phyloP scores from a whole-genome alignment of 2,888 invertebrate species.

The Folsomia manolachei region DNA sequence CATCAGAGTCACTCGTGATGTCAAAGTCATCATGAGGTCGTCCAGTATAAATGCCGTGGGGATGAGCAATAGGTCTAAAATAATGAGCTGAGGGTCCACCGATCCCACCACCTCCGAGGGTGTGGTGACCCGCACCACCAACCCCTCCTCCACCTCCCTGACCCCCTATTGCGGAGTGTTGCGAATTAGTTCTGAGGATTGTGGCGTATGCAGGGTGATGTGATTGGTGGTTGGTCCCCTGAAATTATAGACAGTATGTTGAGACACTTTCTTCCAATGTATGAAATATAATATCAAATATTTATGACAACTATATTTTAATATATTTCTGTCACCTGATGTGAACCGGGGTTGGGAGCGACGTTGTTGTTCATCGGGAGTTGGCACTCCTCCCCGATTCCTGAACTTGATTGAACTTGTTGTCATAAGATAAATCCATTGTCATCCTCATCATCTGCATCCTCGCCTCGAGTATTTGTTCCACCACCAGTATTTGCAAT shows the following conservation, averaged over 20 bases:
- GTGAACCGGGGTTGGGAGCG: conserved; percentile 40
- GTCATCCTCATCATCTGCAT: not conserved
- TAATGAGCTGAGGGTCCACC: conserved; percentile 44
- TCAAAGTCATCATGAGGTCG: conserved; percentile 50
- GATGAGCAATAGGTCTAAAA: conserved; percentile 49
- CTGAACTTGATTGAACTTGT: not conserved
- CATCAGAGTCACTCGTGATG: conserved; percentile 50
- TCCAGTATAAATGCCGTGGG: conserved; percentile 43
- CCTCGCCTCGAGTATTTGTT: not conserved
- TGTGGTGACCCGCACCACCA: conserved; percentile 28
- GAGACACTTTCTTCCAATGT: too few relatives aligned
- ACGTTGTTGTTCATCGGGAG: conserved; percentile 50
- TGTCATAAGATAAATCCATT: not conserved
- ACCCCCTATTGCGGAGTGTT: conserved; percentile 32
- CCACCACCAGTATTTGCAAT: not conserved
- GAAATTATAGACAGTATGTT: too few relatives aligned
- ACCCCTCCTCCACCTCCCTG: conserved; percentile 18
- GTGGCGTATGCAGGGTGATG: not conserved
- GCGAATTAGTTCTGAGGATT: conserved; percentile 19
- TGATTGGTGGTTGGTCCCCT: not conserved
- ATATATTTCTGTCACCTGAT: not conserved
- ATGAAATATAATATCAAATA: too few relatives aligned
- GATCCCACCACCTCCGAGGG: conserved; percentile 26
- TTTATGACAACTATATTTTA: too few relatives aligned
- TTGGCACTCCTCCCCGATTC: not conserved